Evolutionary conservation across 1,140 invertebrate species (phyloP), one percentile per base, ranked within the genome.

Genomic region (Bombus soroeensis): DNA sequence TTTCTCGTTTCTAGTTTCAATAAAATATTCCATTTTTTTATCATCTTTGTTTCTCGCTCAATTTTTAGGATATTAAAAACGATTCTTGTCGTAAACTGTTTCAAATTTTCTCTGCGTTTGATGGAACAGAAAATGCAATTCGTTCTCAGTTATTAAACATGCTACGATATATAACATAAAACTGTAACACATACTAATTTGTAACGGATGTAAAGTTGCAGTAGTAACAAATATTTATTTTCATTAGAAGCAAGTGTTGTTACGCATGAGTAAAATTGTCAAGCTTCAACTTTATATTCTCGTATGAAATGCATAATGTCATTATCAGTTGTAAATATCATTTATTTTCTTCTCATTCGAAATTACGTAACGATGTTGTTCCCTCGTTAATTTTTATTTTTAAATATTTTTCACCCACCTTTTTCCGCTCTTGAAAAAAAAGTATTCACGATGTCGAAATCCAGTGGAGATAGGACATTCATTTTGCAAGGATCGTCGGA

Each of bases 281-380:
- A 18, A n/a, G 37, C 47, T 64, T 10, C 47, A 34, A 53, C 39
- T 73, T 75, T 3, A 8, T 39, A 32, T 22, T 72, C 34, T 78
- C 68, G n/a, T 71, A 34, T 22, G 15, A n/a, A 57, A 76, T 43
- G 74, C 74, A 77, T 70, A 76, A 85, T 64, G 18, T 76, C 71
- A 72, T 87, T 57, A 59, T 85, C 73, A 57, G 12, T 77, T 81
- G 79, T 81, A 81, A 66, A 87, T 37, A 39, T 37, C 53, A 41
- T n/a, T 86, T 76, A 72, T 47, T 57, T 77, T 15, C 62, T 57
- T 22, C 62, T 57, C 59, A 25, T 70, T 71, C 15, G 37, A 73
- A 87, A 86, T 87, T 81, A 76, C 9, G 18, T 62, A 39, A 66
- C 9, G 18, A n/a, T 15, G 13, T 41, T 28, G 18, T 64, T 64